Evolutionary conservation across 2,888 invertebrate species (phyloP).

Genomic region (Athalia circularis): DNA sequence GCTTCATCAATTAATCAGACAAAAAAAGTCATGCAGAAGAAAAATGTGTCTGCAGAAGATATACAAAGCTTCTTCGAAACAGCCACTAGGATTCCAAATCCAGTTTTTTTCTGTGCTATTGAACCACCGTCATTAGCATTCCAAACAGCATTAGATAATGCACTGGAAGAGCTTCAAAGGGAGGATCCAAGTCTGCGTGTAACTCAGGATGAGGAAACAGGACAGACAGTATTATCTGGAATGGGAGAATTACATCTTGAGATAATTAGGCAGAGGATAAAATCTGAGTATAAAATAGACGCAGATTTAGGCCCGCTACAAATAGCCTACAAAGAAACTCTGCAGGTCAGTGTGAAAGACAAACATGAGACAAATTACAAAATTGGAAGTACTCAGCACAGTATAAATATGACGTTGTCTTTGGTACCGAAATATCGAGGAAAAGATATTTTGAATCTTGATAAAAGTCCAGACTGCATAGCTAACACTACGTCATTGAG

Average conservation of each 20-base stretch:
- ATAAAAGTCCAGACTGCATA: conserved; percentile 81
- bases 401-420: conserved; percentile 80
- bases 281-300: conserved; percentile 92
- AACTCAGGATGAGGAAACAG: conserved; percentile 84
- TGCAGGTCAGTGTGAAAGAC: conserved; percentile 74
- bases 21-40: conserved; percentile 73
- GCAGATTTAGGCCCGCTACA: conserved; percentile 93
- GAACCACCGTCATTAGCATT: conserved; percentile 90
- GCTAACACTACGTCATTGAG: conserved; percentile 81
- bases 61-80: conserved; percentile 72
- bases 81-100: conserved; percentile 88
- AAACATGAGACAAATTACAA: conserved; percentile 78
- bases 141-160: conserved; percentile 86
- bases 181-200: conserved; percentile 95
- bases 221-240: conserved; percentile 91
- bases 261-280: conserved; percentile 91
- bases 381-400: conserved; percentile 80
- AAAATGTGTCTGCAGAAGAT: conserved; percentile 60
- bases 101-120: conserved; percentile 97
- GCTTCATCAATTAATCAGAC: conserved; percentile 78
- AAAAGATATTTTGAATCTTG: conserved; percentile 76
- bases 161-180: conserved; percentile 86
- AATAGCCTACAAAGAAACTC: conserved; percentile 92
- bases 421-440: conserved; percentile 75
- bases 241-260: conserved; percentile 99